These are phyloP conservation scores for Premnoplex brunnescens DNA, from an alignment of 2,797 vertebrate genomes.

Conservation along the genomic window DNA sequence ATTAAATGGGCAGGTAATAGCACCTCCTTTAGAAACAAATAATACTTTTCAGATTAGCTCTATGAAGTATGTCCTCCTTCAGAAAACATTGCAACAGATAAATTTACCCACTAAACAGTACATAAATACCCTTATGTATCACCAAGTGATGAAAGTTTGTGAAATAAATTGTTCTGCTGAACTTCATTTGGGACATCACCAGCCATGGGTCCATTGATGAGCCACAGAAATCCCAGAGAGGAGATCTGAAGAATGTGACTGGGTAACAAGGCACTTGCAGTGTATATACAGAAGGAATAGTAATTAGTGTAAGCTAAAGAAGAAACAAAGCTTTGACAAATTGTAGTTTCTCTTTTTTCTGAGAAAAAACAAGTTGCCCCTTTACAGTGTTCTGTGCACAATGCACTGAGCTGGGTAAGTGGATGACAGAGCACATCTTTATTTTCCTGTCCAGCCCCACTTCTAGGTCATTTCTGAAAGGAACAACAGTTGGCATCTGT, in stretches of 20 bases:
- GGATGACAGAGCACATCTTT: background rate
- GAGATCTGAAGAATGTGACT: background rate
- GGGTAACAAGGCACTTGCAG: background rate
- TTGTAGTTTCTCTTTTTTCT: background rate
- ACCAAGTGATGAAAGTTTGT: background rate
- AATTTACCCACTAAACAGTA: background rate
- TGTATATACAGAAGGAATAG: background rate
- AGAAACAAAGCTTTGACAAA: background rate
- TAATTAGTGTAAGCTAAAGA: background rate
- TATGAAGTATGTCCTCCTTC: background rate
- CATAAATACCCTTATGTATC: background rate
- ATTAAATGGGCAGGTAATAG: background rate
- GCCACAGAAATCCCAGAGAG: background rate
- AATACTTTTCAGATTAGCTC: background rate
- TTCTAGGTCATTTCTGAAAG: background rate
- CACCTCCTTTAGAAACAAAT: background rate
- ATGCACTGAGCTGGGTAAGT: background rate
- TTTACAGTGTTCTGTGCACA: background rate
- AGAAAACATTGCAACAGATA: background rate
- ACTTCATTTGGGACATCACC: background rate
- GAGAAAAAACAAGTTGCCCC: background rate
- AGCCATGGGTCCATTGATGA: background rate
- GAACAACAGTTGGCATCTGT: background rate
- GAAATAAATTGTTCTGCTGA: background rate
- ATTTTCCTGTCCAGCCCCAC: background rate